These are phyloP conservation scores for Trichopoda pennipes DNA, from an alignment of 2,888 invertebrate species.

Conservation along the genomic window DNA sequence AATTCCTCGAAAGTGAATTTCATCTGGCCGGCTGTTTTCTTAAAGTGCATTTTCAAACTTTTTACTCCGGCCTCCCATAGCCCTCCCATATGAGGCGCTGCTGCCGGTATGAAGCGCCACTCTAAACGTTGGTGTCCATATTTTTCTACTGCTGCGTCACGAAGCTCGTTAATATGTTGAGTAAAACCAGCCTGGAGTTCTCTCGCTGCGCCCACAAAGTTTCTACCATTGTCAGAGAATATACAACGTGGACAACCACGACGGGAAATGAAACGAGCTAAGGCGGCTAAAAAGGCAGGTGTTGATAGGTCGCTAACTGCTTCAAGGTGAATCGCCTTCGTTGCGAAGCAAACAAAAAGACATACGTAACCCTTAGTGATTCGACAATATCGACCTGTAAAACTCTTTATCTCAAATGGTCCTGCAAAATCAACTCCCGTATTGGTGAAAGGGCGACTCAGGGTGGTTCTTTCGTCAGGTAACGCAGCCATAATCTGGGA, in stretches of 20 bases:
- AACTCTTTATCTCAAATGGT: not conserved
- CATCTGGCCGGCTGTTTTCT: no score
- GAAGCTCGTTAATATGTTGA: not conserved
- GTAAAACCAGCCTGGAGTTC: not conserved
- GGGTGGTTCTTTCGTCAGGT: not conserved
- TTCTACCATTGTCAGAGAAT: slow-evolving; percentile 5
- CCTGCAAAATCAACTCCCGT: slow-evolving; percentile 1
- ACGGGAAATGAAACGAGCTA: not conserved
- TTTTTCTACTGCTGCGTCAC: not conserved
- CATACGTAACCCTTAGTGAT: not conserved
- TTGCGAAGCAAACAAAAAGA: no score
- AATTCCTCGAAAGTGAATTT: no score
- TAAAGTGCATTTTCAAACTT: no score
- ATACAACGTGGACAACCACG: not conserved
- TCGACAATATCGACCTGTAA: not conserved
- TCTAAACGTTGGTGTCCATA: not conserved
- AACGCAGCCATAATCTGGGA: slow-evolving; percentile 9
- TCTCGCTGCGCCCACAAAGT: slow-evolving; percentile 3
- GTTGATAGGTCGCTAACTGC: no score
- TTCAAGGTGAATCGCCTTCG: no score
- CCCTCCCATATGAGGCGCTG: no score
- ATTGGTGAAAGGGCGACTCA: not conserved
- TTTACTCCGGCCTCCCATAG: no score
- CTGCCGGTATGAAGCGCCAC: not conserved
- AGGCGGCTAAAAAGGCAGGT: no score